Evolutionary conservation across 2,888 invertebrate genomes (phyloP).

Genomic region (Amphipyra berbera): DNA sequence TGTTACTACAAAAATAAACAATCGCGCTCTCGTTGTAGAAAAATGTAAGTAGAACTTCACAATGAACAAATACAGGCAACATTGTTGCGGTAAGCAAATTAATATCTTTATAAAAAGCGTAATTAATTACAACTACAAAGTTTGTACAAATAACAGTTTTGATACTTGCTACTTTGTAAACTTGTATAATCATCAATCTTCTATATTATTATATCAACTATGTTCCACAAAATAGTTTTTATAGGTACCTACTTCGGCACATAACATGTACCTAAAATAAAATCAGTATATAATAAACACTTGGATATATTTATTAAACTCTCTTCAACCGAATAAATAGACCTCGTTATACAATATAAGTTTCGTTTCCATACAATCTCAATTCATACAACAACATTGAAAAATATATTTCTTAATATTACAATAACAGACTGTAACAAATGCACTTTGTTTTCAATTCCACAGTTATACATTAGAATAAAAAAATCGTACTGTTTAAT

Average conservation of each 20-base stretch:
- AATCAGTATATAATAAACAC: slow-evolving; percentile 61
- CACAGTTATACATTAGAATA: slow-evolving; percentile 65
- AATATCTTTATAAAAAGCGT: slow-evolving; percentile 65
- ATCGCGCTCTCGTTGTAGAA: slow-evolving; percentile 57
- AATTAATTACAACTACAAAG: slow-evolving; percentile 58
- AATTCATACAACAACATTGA: slow-evolving; percentile 68
- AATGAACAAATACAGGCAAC: slow-evolving; percentile 45
- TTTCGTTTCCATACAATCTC: slow-evolving; percentile 50
- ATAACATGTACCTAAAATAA: slow-evolving; percentile 54
- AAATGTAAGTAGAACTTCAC: slow-evolving; percentile 45
- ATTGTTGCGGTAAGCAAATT: slow-evolving; percentile 42
- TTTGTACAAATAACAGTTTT: slow-evolving; percentile 61
- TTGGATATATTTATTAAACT: slow-evolving; percentile 56
- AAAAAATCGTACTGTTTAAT: slow-evolving; percentile 61
- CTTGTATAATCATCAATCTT: slow-evolving; percentile 57
- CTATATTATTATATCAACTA: slow-evolving; percentile 36
- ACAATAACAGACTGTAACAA: slow-evolving; percentile 75
- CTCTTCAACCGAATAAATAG: slow-evolving; percentile 74
- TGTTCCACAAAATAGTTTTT: slow-evolving; percentile 56
- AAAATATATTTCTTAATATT: slow-evolving; percentile 73
- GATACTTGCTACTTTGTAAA: slow-evolving; percentile 57
- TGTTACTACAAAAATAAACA: slow-evolving; percentile 70
- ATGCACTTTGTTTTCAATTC: slow-evolving; percentile 81
- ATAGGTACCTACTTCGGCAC: slow-evolving; percentile 34
- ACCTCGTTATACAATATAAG: slow-evolving; percentile 61